A percentile compares a stretch with the other conserved stretches of the same genome.
Evolutionary conservation across 1,140 invertebrate species (phyloP).

Genomic region (Apis cerana): DNA sequence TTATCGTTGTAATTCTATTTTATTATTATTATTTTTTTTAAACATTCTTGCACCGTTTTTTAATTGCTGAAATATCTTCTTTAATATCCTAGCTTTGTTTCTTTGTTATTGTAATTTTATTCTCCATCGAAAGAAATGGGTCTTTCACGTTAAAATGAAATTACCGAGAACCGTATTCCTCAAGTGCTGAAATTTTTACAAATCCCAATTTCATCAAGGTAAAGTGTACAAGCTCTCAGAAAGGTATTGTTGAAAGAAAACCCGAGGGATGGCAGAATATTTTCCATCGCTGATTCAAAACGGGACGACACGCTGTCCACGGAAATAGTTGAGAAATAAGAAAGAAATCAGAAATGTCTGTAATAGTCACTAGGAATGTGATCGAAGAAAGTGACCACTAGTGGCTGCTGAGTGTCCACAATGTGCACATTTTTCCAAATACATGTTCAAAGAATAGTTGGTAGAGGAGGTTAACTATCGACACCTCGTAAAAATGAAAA

Average conservation of each 20-base stretch:
- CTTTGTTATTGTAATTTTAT: neutral
- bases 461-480: neutral
- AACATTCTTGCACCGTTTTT: neutral
- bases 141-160: neutral
- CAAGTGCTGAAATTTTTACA: neutral
- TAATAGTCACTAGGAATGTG: neutral
- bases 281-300: neutral
- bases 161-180: neutral
- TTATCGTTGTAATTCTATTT: neutral
- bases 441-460: neutral
- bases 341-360: neutral
- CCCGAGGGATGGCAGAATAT: neutral
- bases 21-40: neutral
- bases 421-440: neutral
- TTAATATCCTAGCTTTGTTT: neutral
- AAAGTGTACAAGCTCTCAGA: neutral
- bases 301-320: neutral
- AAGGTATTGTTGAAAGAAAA: neutral
- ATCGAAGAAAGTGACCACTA: neutral
- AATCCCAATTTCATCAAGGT: neutral
- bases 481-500: neutral
- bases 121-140: neutral
- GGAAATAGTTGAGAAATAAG: neutral
- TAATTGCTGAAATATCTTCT: neutral
- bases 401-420: neutral